A percentile compares a stretch with the other conserved stretches of the same genome.
These are phyloP conservation scores for Sinelater perroti DNA, from an alignment of 2,888 invertebrate genomes.

Conservation along the genomic window DNA sequence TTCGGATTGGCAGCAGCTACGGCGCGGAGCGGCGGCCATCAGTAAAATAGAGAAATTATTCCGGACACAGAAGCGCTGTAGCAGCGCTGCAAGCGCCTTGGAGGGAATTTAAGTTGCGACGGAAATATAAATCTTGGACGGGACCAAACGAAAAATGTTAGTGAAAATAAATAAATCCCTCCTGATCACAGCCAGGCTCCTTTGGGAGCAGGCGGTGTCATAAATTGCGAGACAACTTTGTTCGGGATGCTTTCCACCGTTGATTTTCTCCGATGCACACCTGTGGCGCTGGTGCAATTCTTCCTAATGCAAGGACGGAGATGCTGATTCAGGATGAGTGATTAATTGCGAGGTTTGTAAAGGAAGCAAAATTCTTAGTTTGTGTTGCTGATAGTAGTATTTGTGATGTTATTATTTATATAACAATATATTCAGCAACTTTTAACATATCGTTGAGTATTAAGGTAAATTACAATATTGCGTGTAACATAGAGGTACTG, in stretches of 20 bases:
- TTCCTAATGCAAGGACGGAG: constrained; percentile 14
- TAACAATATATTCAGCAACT: too few species aligned
- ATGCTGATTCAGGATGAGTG: neutral
- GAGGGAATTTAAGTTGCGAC: constrained; percentile 34
- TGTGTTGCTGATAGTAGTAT: too few species aligned
- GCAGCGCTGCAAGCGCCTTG: constrained; percentile 22
- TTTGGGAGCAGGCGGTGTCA: constrained; percentile 43
- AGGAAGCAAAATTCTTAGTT: too few species aligned
- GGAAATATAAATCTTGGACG: constrained; percentile 42
- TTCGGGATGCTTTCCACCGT: constrained; percentile 31
- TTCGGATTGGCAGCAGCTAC: neutral
- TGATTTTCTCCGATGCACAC: constrained; percentile 29
- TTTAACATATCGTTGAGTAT: too few species aligned
- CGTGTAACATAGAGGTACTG: too few species aligned
- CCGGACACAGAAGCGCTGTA: constrained; percentile 20
- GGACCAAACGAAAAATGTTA: constrained; percentile 44
- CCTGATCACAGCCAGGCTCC: constrained; percentile 45
- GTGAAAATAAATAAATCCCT: constrained; percentile 48
- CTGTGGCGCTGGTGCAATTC: constrained; percentile 28
- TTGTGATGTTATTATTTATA: too few species aligned
- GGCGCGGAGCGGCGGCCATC: constrained; percentile 2
- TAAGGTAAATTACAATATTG: too few species aligned
- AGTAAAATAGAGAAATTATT: constrained; percentile 26
- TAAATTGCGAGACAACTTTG: constrained; percentile 43
- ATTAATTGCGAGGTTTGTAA: constrained; percentile 7